Conservation (phyloP, 92 coral and sea anemone species). For the Nematostella vectensis region DNA sequence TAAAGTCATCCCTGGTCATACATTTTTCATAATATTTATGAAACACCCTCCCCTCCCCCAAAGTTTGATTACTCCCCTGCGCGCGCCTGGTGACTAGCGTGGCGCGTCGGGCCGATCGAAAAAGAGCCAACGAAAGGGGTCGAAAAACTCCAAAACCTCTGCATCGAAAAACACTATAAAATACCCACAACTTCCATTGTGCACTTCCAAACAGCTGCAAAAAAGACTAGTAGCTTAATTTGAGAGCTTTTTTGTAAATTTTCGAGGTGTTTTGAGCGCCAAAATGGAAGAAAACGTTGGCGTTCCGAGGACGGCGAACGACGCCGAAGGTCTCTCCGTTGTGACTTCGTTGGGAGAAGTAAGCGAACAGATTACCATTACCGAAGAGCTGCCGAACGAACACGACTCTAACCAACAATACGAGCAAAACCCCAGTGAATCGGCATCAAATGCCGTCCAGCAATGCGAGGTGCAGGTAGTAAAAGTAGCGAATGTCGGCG, state of each 20-base stretch:
- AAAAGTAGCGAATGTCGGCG: slow-evolving; percentile 74
- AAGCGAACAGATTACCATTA: slow-evolving; percentile 99
- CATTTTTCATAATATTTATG: no score
- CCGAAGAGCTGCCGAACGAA: slow-evolving; percentile 99
- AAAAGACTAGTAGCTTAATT: not conserved
- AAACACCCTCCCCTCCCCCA: no score
- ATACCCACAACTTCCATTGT: not conserved
- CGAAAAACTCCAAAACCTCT: not conserved
- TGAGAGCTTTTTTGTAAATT: not conserved
- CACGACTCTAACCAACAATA: slow-evolving; percentile 77
- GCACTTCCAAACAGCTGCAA: not conserved
- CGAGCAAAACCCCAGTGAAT: slow-evolving; percentile 58
- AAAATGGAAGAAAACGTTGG: slow-evolving; percentile 90
- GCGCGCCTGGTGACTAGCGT: slow-evolving; percentile 5
- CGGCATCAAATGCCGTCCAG: slow-evolving; percentile 48
- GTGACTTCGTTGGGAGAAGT: slow-evolving; percentile 98
- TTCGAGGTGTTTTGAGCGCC: no score
- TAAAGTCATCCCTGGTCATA: no score
- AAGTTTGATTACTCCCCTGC: no score
- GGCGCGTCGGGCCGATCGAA: slow-evolving; percentile 10
- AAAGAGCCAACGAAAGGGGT: slow-evolving; percentile 2
- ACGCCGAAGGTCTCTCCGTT: slow-evolving; percentile 87
- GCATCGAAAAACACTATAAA: not conserved
- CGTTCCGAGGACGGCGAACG: slow-evolving; percentile 86
- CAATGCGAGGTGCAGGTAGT: slow-evolving; percentile 88